Evolutionary conservation across 2,113 vertebrate species (phyloP).

Genomic region (Pseudolaguvia tuberculata): DNA sequence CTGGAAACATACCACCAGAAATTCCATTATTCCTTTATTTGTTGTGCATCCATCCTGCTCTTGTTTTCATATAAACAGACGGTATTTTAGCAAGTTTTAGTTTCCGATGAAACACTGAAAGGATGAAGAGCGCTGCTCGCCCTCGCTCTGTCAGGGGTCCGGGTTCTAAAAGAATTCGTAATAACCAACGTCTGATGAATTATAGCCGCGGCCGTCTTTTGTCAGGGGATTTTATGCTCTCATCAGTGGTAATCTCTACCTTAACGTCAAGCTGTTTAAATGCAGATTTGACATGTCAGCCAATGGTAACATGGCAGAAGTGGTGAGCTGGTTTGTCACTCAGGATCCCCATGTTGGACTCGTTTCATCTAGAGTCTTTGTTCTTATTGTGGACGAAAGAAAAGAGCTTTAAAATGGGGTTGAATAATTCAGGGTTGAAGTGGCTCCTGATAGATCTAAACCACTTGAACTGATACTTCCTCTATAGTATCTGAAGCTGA

Average conservation of each 20-base stretch:
- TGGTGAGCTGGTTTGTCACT: background rate
- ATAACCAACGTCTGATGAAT: constrained; percentile 18
- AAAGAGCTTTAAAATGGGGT: constrained; percentile 29
- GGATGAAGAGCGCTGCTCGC: background rate
- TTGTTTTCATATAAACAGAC: background rate
- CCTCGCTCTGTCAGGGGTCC: background rate
- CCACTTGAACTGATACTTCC: constrained; percentile 35
- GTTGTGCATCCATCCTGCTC: background rate
- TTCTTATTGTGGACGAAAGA: background rate
- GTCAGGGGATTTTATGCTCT: background rate
- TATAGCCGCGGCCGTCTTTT: background rate
- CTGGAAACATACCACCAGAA: background rate
- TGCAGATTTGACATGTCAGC: background rate
- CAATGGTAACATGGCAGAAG: background rate
- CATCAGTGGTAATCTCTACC: background rate
- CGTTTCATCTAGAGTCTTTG: background rate
- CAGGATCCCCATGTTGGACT: background rate
- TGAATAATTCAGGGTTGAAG: constrained; percentile 46
- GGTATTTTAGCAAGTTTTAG: background rate
- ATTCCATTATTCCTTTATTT: background rate
- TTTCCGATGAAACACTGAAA: background rate
- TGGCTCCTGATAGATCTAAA: constrained; percentile 34
- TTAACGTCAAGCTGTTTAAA: background rate
- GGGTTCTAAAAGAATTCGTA: background rate
- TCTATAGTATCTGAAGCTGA: constrained; percentile 15